These are phyloP conservation scores for Pterocles orientalis DNA, from an alignment of 2,113 vertebrate genomes.

Conservation along the genomic window DNA sequence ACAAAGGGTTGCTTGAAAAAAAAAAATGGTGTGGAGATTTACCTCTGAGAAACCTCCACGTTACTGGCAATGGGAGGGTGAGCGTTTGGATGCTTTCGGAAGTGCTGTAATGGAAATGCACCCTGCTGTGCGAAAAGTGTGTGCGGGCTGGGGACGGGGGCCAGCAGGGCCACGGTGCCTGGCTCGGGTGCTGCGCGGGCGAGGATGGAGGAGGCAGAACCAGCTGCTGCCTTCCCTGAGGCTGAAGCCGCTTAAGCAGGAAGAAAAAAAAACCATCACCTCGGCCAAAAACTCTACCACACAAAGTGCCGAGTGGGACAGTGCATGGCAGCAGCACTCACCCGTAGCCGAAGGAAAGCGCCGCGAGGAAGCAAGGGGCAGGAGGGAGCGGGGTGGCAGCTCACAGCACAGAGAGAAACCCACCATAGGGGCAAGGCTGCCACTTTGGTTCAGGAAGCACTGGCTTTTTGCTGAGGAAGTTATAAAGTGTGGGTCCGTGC, in stretches of 20 bases:
- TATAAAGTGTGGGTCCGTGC: slow-evolving; percentile 84
- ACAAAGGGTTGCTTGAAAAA: neutral
- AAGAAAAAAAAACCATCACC: neutral
- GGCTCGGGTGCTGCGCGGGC: neutral
- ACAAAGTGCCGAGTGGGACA: rapidly evolving
- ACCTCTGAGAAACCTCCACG: neutral
- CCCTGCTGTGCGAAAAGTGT: neutral
- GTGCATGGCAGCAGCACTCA: rapidly evolving
- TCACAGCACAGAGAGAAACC: neutral
- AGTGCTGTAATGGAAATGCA: neutral
- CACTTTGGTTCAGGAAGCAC: slow-evolving; percentile 77
- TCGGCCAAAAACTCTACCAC: too few species aligned
- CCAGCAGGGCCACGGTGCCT: rapidly evolving
- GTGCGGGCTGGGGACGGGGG: neutral
- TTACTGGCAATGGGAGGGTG: neutral
- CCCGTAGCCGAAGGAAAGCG: rapidly evolving
- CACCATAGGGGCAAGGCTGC: slow-evolving; percentile 89
- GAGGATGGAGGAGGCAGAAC: neutral
- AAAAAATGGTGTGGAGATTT: neutral
- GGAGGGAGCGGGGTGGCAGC: neutral
- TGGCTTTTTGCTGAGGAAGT: slow-evolving; percentile 84
- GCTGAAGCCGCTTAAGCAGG: neutral
- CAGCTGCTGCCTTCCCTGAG: neutral
- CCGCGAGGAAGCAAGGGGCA: neutral
- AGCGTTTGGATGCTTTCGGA: neutral